These are phyloP conservation scores for Heliocidaris tuberculata DNA, from an alignment of 35 echinoderm and acorn worm species.

Conservation along the genomic window DNA sequence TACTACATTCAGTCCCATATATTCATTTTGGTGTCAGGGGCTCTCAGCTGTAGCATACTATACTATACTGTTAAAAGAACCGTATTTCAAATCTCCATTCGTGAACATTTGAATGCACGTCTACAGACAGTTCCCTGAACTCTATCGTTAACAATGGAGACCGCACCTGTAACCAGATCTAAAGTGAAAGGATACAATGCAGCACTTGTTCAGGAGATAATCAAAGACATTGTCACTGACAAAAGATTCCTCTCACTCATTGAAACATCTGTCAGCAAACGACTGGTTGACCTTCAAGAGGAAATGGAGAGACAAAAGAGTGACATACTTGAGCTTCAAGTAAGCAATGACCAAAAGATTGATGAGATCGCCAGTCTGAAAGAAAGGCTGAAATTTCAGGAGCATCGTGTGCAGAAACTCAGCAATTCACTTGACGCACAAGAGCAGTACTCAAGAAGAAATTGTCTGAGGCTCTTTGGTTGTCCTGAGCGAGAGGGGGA, in stretches of 20 bases:
- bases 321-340: conserved; percentile 15
- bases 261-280: background rate
- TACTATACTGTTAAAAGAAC: background rate
- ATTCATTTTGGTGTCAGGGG: background rate
- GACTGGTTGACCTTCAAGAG: background rate
- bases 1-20: background rate
- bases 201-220: conserved; percentile 2
- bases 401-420: conserved; percentile 4
- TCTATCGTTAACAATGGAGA: background rate
- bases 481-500: conserved; percentile 24
- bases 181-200: conserved; percentile 10
- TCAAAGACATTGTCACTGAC: conserved; percentile 23
- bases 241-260: conserved; percentile 22
- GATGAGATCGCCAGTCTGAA: background rate
- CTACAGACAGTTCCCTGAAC: background rate
- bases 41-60: too few species aligned
- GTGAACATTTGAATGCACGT: background rate
- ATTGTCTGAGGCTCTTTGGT: conserved; percentile 42
- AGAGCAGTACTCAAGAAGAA: conserved; percentile 38
- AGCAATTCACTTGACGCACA: background rate
- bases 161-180: background rate
- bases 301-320: background rate
- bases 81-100: background rate
- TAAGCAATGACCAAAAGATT: background rate
- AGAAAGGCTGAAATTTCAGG: conserved; percentile 21